These are phyloP conservation scores for Petrocephalus schoutedeni DNA, from an alignment of 2,797 vertebrate species.

Conservation along the genomic window DNA sequence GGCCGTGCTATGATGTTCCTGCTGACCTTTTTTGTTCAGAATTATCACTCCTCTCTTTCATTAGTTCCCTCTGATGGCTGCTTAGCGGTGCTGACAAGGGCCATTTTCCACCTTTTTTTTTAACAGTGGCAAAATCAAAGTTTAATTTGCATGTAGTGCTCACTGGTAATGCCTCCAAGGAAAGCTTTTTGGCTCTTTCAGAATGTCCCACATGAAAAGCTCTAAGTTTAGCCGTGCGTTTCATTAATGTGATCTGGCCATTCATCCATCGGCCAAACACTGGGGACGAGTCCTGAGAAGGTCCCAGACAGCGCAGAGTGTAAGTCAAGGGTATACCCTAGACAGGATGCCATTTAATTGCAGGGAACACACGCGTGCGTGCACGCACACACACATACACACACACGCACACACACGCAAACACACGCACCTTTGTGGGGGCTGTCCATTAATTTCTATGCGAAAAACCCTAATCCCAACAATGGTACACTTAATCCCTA, in stretches of 20 bases:
- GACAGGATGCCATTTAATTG: background rate
- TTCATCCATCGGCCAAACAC: background rate
- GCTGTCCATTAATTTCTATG: background rate
- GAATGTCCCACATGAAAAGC: background rate
- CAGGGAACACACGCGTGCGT: background rate
- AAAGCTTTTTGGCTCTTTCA: conserved; percentile 7
- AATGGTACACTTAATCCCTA: background rate
- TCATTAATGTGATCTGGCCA: background rate
- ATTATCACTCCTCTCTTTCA: background rate
- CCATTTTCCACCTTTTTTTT: background rate
- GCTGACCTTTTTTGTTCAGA: conserved; percentile 15
- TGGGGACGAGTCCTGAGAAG: background rate
- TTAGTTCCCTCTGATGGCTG: conserved; percentile 12
- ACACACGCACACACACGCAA: background rate
- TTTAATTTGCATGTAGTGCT: background rate
- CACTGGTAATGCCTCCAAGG: conserved; percentile 27
- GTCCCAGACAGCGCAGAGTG: background rate
- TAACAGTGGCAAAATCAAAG: background rate
- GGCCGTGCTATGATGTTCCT: background rate
- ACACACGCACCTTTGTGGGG: background rate
- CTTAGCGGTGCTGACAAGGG: background rate
- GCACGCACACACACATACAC: background rate
- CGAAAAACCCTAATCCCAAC: background rate
- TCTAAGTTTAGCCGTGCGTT: background rate
- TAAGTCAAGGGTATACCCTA: background rate